A percentile compares a stretch with the other conserved stretches of the same genome.
phyloP scores from a whole-genome alignment of 2,113 vertebrate genomes.

The Hyperopisus bebe region DNA sequence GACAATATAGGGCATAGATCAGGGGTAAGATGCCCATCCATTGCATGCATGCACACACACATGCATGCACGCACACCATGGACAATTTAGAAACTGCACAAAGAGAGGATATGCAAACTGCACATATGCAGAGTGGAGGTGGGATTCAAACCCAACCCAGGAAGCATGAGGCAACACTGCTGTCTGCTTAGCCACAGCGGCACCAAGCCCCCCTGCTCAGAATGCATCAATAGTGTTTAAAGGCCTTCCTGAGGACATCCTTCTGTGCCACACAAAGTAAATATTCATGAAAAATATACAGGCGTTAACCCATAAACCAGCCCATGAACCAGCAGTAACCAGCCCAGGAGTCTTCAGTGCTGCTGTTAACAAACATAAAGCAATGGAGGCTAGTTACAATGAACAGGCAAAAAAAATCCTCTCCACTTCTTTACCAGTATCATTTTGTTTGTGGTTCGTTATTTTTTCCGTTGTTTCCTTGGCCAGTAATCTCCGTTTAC shows the following conservation, averaged over 20 bases:
- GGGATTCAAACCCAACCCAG: background rate
- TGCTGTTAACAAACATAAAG: background rate
- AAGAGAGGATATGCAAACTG: background rate
- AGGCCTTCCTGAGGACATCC: background rate
- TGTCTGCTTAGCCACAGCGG: background rate
- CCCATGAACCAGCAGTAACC: background rate
- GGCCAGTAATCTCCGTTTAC: background rate
- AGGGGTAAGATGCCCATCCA: background rate
- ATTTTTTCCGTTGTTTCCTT: background rate
- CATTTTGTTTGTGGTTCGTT: background rate
- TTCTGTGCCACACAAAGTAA: background rate
- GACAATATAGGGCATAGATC: background rate
- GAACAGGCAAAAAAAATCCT: background rate
- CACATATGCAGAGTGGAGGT: background rate
- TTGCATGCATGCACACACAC: background rate
- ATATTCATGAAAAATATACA: background rate
- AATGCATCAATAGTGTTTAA: background rate
- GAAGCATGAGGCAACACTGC: background rate
- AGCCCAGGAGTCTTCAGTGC: background rate
- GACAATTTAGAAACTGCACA: background rate
- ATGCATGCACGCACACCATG: background rate
- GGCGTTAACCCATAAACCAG: background rate
- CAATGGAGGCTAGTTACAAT: background rate
- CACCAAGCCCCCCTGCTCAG: background rate
- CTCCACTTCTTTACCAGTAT: background rate